These are phyloP conservation scores for Halocaridina rubra DNA, from an alignment of 2,888 invertebrate genomes.

Conservation along the genomic window DNA sequence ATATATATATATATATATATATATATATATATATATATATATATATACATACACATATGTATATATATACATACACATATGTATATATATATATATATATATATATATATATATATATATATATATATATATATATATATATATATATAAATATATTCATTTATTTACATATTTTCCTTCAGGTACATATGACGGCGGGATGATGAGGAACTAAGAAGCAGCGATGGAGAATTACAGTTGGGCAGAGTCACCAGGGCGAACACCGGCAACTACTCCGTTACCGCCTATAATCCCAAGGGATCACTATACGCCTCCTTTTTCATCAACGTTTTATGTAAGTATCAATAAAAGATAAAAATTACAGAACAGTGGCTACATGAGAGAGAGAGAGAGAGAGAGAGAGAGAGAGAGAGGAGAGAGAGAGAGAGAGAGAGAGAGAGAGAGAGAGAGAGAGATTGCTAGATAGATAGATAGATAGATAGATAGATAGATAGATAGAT, in stretches of 20 bases:
- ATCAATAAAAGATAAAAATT: no score
- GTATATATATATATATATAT: background rate
- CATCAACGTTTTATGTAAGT: constrained; percentile 60
- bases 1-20: background rate
- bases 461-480: background rate
- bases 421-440: background rate
- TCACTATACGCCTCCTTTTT: constrained; percentile 50
- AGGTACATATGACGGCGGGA: constrained; percentile 48
- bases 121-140: background rate
- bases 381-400: background rate
- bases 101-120: background rate
- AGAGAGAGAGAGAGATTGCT: no score
- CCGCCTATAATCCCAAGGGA: constrained; percentile 49
- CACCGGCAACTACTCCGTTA: constrained; percentile 55
- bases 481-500: background rate
- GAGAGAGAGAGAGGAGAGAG: background rate
- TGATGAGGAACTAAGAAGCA: constrained; percentile 19
- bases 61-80: background rate
- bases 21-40: background rate
- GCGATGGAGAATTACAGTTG: constrained; percentile 31
- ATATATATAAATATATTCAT: background rate
- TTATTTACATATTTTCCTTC: background rate
- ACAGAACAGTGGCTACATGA: no score
- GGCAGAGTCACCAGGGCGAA: constrained; percentile 30
- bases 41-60: background rate